Percentiles rank a stretch among this genome's conserved stretches.
phyloP scores from a whole-genome alignment of 2,888 invertebrate species.

The Chirona hameri region DNA sequence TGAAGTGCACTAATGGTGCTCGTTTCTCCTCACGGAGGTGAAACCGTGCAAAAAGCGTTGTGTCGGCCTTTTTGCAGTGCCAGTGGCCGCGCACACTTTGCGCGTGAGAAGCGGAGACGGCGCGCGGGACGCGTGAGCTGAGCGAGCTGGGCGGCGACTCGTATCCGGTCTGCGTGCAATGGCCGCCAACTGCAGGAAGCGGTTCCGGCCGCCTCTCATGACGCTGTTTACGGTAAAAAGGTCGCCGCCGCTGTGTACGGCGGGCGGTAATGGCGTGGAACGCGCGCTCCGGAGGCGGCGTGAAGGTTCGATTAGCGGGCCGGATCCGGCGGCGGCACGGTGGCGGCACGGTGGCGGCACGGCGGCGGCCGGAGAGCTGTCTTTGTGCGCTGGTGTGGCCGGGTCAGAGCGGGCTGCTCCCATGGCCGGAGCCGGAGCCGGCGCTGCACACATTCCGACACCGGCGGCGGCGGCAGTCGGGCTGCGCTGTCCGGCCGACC shows the following conservation, averaged over 20 bases:
- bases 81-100: background rate
- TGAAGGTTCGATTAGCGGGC: conserved; percentile 13
- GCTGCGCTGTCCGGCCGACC: background rate
- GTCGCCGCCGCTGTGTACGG: background rate
- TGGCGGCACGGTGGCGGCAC: background rate
- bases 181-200: background rate
- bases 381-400: background rate
- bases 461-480: background rate
- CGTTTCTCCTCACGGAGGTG: conserved; percentile 5
- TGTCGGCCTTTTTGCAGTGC: conserved; percentile 4
- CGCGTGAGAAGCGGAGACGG: background rate
- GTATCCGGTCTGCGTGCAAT: background rate
- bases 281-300: background rate
- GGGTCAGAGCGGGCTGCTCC: background rate
- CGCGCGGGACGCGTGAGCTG: background rate
- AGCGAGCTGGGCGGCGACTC: background rate
- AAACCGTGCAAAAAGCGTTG: conserved; percentile 25
- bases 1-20: conserved; percentile 28
- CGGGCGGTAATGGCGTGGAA: conserved; percentile 3
- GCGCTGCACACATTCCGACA: background rate
- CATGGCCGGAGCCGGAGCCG: background rate
- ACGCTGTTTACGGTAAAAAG: background rate
- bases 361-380: background rate
- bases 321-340: background rate
- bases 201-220: background rate